Evolutionary conservation across 2,113 vertebrate species (phyloP).

Genomic region (Aldabrachelys gigantea): DNA sequence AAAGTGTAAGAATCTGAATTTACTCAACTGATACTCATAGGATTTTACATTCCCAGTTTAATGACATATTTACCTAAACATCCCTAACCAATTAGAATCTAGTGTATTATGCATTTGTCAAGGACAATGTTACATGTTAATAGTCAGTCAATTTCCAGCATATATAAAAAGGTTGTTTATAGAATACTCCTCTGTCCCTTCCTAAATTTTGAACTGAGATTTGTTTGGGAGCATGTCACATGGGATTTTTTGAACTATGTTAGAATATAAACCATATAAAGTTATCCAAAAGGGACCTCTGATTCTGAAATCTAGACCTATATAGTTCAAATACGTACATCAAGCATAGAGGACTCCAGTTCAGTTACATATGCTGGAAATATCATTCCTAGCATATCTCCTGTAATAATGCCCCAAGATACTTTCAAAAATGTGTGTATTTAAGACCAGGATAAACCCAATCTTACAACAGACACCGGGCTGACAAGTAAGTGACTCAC

Average conservation of each 20-base stretch:
- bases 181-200: background rate
- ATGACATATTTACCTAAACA: background rate
- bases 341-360: background rate
- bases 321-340: background rate
- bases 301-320: background rate
- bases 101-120: background rate
- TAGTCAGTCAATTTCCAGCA: background rate
- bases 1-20: background rate
- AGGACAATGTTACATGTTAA: background rate
- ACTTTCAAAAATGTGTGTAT: too few species aligned
- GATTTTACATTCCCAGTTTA: background rate
- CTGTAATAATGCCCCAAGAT: background rate
- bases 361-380: background rate
- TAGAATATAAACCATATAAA: background rate
- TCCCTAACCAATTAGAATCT: background rate
- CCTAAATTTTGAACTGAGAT: background rate
- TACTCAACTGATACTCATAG: background rate
- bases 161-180: background rate
- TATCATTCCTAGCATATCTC: background rate
- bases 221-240: background rate
- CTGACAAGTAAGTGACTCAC: background rate
- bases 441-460: background rate
- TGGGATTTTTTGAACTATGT: background rate
- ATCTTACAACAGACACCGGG: background rate
- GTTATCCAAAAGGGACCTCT: background rate